A percentile compares a stretch with the other conserved stretches of the same genome.
Conservation (phyloP, 2,113 vertebrate species). For the Hucho hucho region DNA sequence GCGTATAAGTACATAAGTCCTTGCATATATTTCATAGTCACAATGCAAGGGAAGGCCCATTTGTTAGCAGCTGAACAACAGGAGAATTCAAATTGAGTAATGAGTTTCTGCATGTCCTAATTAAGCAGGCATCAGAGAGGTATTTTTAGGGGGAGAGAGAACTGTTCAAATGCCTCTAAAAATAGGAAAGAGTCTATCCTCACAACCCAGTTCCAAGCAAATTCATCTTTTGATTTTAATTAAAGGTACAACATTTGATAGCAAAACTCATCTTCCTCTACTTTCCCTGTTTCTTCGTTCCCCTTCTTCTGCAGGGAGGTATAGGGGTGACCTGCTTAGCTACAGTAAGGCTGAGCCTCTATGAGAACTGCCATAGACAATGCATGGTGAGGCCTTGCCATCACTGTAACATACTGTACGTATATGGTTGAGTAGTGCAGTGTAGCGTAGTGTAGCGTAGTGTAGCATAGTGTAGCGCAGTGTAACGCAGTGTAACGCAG, state of each 20-base stretch:
- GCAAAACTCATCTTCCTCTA: conserved; percentile 65
- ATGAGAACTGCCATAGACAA: too few relatives aligned
- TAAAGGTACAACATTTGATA: conserved; percentile 69
- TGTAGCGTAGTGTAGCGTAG: too few relatives aligned
- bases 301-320: not conserved
- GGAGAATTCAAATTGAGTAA: conserved; percentile 79
- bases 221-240: conserved; percentile 84
- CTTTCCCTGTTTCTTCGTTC: too few relatives aligned
- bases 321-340: too few relatives aligned
- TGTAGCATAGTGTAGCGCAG: too few relatives aligned
- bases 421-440: too few relatives aligned
- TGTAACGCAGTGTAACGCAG: too few relatives aligned
- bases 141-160: conserved; percentile 48
- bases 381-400: too few relatives aligned
- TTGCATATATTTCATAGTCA: conserved; percentile 72
- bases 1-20: conserved; percentile 24
- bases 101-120: conserved; percentile 83
- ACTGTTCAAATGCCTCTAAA: conserved; percentile 76
- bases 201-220: conserved; percentile 79
- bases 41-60: conserved; percentile 64
- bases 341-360: too few relatives aligned
- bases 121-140: conserved; percentile 71
- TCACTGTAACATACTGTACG: too few relatives aligned
- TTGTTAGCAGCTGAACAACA: conserved; percentile 75
- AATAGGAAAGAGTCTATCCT: conserved; percentile 72